Evolutionary conservation across 2,888 invertebrate species (phyloP).

Genomic region (Acrobasis suavella): DNA sequence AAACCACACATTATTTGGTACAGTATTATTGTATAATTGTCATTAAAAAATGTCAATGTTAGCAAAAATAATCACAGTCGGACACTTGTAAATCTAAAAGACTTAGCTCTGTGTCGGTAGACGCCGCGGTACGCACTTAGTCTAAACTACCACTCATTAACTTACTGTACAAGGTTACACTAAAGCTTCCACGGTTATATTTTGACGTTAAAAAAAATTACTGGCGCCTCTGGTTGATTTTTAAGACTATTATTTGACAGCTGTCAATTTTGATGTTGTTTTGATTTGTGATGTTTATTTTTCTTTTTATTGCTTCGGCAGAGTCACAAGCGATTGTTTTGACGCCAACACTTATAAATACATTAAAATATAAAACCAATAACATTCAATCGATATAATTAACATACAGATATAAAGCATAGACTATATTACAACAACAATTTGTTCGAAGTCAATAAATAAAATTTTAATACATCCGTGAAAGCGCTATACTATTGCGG

Average conservation of each 20-base stretch:
- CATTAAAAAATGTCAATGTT: slow-evolving; percentile 82
- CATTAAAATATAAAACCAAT: slow-evolving; percentile 16
- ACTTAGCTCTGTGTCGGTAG: slow-evolving; percentile 16
- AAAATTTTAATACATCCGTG: slow-evolving; percentile 18
- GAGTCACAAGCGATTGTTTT: background rate
- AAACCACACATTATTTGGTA: slow-evolving; percentile 65
- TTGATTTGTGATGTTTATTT: background rate
- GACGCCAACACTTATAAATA: slow-evolving; percentile 16
- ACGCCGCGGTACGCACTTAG: slow-evolving; percentile 22
- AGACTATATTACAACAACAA: slow-evolving; percentile 11
- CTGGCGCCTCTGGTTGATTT: slow-evolving; percentile 2
- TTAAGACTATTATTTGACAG: slow-evolving; percentile 10
- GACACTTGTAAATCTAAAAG: slow-evolving; percentile 63
- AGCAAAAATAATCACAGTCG: slow-evolving; percentile 82
- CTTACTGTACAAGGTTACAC: slow-evolving; percentile 46
- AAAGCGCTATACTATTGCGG: slow-evolving; percentile 12
- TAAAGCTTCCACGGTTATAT: slow-evolving; percentile 30
- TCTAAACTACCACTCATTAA: slow-evolving; percentile 31
- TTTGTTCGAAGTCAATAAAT: slow-evolving; percentile 17
- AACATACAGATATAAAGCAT: slow-evolving; percentile 13
- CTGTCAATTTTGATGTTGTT: background rate
- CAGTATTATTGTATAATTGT: slow-evolving; percentile 79
- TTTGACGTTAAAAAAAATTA: slow-evolving; percentile 19
- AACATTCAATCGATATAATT: slow-evolving; percentile 18
- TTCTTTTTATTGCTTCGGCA: background rate